Evolutionary conservation across 2,797 vertebrate species (phyloP).

Genomic region (Melanotaenia pygmaea): DNA sequence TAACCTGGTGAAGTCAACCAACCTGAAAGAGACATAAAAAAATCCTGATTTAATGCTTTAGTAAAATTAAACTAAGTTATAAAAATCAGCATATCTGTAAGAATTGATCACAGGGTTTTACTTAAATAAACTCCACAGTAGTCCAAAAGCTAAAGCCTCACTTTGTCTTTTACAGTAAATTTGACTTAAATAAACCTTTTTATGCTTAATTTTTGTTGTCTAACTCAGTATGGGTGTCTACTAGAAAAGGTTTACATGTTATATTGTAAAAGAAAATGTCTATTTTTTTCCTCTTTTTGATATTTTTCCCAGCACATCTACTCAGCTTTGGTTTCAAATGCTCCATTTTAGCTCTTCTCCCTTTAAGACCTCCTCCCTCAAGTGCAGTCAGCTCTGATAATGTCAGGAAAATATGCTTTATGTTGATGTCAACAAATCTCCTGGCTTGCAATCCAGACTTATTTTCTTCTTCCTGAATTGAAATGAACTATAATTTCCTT

Average conservation of each 20-base stretch:
- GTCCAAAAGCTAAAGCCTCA: not conserved
- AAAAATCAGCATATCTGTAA: too few relatives aligned
- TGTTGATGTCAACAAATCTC: not conserved
- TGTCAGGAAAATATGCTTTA: not conserved
- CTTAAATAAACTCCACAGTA: too few relatives aligned
- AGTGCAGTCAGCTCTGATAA: not conserved
- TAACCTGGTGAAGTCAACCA: conserved; percentile 98
- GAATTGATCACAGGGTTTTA: too few relatives aligned
- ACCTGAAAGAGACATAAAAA: conserved; percentile 80
- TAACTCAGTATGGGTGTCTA: not conserved
- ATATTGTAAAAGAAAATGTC: not conserved
- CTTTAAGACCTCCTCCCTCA: not conserved
- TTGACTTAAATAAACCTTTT: not conserved
- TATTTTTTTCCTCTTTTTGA: too few relatives aligned
- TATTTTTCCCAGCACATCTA: not conserved
- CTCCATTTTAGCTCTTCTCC: not conserved
- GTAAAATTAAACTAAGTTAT: not conserved
- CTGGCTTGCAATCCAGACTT: not conserved
- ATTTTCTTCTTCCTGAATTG: not conserved
- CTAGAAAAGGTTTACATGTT: not conserved
- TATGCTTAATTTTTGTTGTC: not conserved
- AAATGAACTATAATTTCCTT: not conserved
- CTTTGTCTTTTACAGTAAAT: too few relatives aligned
- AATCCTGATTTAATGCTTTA: not conserved
- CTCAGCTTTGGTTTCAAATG: not conserved